These are phyloP conservation scores for Thomomys bottae DNA, from an alignment of 2,113 vertebrate genomes.

Conservation along the genomic window DNA sequence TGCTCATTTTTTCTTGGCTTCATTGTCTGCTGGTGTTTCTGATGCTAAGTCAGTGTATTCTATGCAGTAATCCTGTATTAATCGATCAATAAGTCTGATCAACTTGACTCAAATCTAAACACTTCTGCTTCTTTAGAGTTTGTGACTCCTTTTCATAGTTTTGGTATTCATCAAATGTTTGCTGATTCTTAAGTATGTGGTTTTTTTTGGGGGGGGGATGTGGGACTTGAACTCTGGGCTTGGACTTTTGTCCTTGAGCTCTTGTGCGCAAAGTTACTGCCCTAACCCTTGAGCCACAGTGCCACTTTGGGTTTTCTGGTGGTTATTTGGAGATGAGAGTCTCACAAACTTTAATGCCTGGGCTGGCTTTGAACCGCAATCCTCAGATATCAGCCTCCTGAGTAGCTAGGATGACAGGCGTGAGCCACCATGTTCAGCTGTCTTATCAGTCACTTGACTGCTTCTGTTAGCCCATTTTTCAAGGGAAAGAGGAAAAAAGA, in stretches of 20 bases:
- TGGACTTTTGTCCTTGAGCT: too few relatives aligned
- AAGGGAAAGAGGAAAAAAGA: not conserved
- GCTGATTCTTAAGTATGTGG: not conserved
- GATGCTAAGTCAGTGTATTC: not conserved
- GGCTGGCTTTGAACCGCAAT: too few relatives aligned
- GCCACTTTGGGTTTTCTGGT: too few relatives aligned
- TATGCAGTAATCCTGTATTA: not conserved
- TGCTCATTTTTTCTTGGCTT: not conserved
- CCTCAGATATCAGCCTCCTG: too few relatives aligned
- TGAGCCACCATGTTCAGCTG: too few relatives aligned
- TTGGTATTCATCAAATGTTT: not conserved
- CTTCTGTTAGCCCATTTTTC: not conserved
- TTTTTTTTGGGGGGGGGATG: constrained; percentile 8
- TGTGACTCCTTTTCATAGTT: not conserved
- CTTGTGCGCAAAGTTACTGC: too few relatives aligned
- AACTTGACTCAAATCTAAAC: not conserved
- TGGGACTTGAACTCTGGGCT: too few relatives aligned
- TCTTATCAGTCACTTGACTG: not conserved
- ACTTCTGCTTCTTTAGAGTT: not conserved
- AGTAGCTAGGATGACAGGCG: too few relatives aligned
- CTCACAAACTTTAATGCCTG: too few relatives aligned
- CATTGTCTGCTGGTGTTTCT: not conserved
- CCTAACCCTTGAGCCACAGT: too few relatives aligned
- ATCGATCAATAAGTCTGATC: not conserved
- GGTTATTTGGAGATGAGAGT: too few relatives aligned